Evolutionary conservation across 2,888 invertebrate genomes (phyloP).

Genomic region (Andrena chrysosceles): DNA sequence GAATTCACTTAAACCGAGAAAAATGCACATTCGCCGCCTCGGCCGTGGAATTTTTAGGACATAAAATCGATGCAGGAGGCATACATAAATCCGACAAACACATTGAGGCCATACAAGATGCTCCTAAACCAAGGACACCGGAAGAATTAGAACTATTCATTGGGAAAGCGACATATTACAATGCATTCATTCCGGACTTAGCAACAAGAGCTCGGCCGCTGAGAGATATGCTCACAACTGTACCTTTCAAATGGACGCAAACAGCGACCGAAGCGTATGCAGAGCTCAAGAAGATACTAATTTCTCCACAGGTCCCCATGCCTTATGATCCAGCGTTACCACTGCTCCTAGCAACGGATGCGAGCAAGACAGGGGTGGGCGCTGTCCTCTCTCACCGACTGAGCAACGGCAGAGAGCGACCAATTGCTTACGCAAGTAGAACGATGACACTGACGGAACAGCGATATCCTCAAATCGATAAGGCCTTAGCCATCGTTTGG

Average conservation of each 20-base stretch:
- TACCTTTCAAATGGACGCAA: not conserved
- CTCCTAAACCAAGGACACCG: not conserved
- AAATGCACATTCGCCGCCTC: not conserved
- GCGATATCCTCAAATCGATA: not conserved
- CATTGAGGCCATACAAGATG: not conserved
- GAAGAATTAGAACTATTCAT: not conserved
- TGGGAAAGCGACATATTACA: not conserved
- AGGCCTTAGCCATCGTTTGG: not conserved
- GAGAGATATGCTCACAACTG: not conserved
- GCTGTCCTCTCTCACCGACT: not conserved
- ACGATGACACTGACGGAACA: not conserved
- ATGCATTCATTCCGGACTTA: not conserved
- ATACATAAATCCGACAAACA: conserved; percentile 3
- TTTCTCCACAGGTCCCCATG: not conserved
- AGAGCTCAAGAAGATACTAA: not conserved
- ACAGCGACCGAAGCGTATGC: not conserved
- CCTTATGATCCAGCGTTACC: not conserved
- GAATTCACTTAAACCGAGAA: not conserved
- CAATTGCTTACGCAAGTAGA: not conserved
- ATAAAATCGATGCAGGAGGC: not conserved
- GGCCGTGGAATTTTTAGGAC: not conserved
- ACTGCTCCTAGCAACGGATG: not conserved
- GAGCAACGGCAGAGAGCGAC: not conserved
- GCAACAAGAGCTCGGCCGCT: not conserved
- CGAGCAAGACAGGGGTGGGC: not conserved